Evolutionary conservation across 2,888 invertebrate genomes (phyloP), one percentile per base, ranked within the genome.

Genomic region (Trileptium ribeirensis): DNA sequence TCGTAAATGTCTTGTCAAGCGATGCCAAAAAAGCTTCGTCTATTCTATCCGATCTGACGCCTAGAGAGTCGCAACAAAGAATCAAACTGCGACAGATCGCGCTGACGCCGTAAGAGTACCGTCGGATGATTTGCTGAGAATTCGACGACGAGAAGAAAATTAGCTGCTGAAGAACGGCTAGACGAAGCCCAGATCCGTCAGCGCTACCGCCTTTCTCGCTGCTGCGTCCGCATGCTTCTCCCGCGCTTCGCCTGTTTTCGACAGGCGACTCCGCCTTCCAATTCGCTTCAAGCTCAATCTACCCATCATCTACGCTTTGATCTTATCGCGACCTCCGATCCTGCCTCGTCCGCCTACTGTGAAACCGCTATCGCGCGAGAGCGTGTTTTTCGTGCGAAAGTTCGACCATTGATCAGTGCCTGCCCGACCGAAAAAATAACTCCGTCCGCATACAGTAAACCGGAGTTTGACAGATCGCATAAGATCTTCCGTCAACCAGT

Each of bases 131-230:
- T 70, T 29, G 70, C 70, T n/a, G 8, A 8, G 8, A n/a, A 70
- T 36, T 33, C 33, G 70, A 70, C 29, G 70, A 70, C 70, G 70
- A 70, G 70, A 70, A 70, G 29, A 70, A 70, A 29, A 70, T 70
- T 36, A 31, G 8, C 70, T n/a, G 70, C 70, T 8, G 70, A 70
- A n/a, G 70, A 70, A 3, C 8, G 70, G 70, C 70, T 36, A 36
- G 8, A 70, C 29, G 36, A 70, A 70, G 70, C 36, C 70, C 8
- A 3, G 70, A n/a, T n/a, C n/a, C n/a, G n/a, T n/a, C n/a, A 15
- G 15, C 33, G 15, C 8, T 36, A 31, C 8, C 8, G 33, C 70
- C 70, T 70, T 70, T 70, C 70, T 31, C 15, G 70, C 33, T 31
- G 70, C 33, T 36, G 33, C 70, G 33, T 36, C 33, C 33, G 70